phyloP scores from a whole-genome alignment of 2,797 vertebrate genomes.

The Jordanella pulchra region DNA sequence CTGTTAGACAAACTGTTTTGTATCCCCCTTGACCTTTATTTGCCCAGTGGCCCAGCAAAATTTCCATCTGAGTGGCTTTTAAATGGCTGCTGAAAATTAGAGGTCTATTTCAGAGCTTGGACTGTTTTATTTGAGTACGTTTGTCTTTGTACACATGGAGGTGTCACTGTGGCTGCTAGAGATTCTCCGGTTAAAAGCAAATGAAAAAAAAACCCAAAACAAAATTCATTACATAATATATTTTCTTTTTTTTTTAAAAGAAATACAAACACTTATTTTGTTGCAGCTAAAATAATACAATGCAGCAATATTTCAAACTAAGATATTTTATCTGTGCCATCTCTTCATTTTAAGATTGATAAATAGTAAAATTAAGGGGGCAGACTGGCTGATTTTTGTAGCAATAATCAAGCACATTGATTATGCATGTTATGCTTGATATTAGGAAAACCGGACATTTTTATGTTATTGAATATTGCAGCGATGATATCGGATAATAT shows the following conservation, averaged over 20 bases:
- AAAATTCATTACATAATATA: neutral
- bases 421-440: neutral
- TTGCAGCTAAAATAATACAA: too few relatives aligned
- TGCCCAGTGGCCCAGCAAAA: slow-evolving; percentile 76
- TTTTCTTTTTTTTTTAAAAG: neutral
- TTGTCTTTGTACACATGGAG: neutral
- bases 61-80: slow-evolving; percentile 73
- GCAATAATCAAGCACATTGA: neutral
- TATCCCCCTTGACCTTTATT: slow-evolving; percentile 80
- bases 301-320: too few relatives aligned
- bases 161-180: slow-evolving; percentile 15
- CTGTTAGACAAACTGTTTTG: slow-evolving; percentile 80
- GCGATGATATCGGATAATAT: neutral
- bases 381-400: neutral
- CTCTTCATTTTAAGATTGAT: too few relatives aligned
- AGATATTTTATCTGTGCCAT: too few relatives aligned
- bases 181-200: neutral
- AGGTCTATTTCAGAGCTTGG: slow-evolving; percentile 49
- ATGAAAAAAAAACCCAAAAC: neutral
- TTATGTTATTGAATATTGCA: neutral
- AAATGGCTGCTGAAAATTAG: slow-evolving; percentile 72
- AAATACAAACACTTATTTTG: too few relatives aligned
- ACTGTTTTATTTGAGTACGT: slow-evolving; percentile 17
- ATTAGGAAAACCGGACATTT: neutral
- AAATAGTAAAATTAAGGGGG: neutral